Evolutionary conservation across 1,140 invertebrate genomes (phyloP), one percentile per base, ranked within the genome.

Genomic region (Centruroides vittatus): DNA sequence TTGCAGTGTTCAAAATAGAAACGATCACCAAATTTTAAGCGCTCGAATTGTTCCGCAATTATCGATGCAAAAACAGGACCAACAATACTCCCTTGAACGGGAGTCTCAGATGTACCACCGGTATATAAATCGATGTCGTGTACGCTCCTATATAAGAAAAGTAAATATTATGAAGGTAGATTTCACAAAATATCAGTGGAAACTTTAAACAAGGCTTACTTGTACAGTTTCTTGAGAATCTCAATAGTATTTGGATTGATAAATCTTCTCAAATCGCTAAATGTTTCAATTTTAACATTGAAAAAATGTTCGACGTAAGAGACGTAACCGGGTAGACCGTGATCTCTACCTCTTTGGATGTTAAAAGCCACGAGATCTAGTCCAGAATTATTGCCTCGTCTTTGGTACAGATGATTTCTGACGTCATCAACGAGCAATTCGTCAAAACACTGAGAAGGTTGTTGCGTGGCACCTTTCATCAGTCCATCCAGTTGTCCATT

Each of bases 381-480:
- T 8, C 68, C 72, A 23, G 61, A 64, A n/a, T 59, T 54, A 11
- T 60, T 64, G 12, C 61, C 60, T 48, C 60, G 59, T 23, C 62
- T 47, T 51, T 56, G 61, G 58, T 66, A 66, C 35, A 66, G 55
- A 55, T 65, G 61, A 41, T 66, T 66, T 23, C 62, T 66, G 35
- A 66, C 63, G 53, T 69, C 69, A 6, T 61, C 48, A 6, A 68
- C 63, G 1, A 70, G 50, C 34, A 67, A 69, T 36, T 67, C 68
- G 61, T 69, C 69, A 11, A 69, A 63, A 47, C 68, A 67, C 46
- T 70, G 67, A 7, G 66, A 47, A 10, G 68, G 67, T 68, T 88
- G 85, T 36, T 74, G 82, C 7, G 81, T 76, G 67, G 88, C 75
- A 51, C 86, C 85, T 61, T 81, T 75, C 11, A 88, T 66, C 1